These are phyloP conservation scores for Agrypnus murinus DNA, from an alignment of 2,888 invertebrate genomes.

Conservation along the genomic window DNA sequence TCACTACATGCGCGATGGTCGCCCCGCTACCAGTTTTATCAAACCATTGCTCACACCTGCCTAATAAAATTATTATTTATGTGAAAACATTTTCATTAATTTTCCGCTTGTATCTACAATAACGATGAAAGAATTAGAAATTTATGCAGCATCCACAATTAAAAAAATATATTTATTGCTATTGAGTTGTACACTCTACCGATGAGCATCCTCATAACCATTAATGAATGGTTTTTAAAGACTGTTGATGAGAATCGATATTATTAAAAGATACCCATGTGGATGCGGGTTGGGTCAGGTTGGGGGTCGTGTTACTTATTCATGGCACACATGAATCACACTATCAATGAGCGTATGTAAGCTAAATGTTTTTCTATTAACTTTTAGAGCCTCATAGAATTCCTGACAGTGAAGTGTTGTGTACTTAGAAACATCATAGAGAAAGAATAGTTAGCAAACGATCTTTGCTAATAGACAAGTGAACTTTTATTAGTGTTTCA, in stretches of 20 bases:
- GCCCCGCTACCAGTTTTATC: conserved; percentile 58
- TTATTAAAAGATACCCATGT: conserved; percentile 12
- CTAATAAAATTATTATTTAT: conserved; percentile 58
- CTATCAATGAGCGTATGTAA: conserved; percentile 48
- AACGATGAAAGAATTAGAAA: conserved; percentile 21
- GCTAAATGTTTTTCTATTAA: conserved; percentile 39
- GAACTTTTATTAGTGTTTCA: no score
- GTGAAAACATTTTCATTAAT: conserved; percentile 41
- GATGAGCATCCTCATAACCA: no score
- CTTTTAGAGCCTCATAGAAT: no score
- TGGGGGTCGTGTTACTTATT: conserved; percentile 54
- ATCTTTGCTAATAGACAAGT: no score
- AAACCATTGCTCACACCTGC: conserved; percentile 58
- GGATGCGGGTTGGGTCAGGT: conserved; percentile 57
- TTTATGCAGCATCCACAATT: conserved; percentile 6
- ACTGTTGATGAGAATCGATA: no score
- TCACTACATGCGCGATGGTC: conserved; percentile 52
- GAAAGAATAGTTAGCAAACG: no score
- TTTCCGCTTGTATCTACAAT: conserved; percentile 28
- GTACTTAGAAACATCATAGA: no score
- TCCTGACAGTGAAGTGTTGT: no score
- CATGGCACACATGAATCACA: conserved; percentile 51
- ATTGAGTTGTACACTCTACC: not conserved
- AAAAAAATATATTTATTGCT: conserved; percentile 19
- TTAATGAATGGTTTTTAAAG: no score